Percentiles rank a stretch among this genome's conserved stretches.
These are phyloP conservation scores for Halcyon chelicuti DNA, from an alignment of 2,797 vertebrate species.

Conservation along the genomic window DNA sequence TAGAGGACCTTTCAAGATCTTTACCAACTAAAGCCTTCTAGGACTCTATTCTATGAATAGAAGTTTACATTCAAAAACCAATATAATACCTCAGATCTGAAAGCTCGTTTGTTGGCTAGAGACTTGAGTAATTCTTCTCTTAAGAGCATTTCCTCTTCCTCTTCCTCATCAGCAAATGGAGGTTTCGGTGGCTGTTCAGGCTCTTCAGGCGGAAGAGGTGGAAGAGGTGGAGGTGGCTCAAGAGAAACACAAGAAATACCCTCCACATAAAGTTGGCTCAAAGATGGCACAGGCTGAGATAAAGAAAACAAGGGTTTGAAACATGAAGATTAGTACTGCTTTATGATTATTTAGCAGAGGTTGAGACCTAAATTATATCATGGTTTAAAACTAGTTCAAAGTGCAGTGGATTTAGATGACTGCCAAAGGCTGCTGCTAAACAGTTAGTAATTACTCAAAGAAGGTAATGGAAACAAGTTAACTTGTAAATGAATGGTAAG, in stretches of 20 bases:
- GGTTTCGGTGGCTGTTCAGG: slow-evolving; percentile 93
- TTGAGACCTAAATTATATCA: neutral
- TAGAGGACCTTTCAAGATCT: neutral
- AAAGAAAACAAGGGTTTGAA: neutral
- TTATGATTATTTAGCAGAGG: neutral
- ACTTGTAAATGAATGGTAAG: neutral
- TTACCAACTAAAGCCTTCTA: neutral
- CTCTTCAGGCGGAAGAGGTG: slow-evolving; percentile 91
- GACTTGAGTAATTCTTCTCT: slow-evolving; percentile 95
- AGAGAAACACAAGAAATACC: slow-evolving; percentile 72
- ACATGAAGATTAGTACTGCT: neutral
- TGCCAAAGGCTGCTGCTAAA: neutral
- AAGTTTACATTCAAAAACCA: neutral
- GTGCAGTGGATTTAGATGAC: neutral
- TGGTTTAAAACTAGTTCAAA: neutral
- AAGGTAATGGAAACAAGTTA: neutral
- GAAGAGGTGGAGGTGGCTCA: slow-evolving; percentile 83
- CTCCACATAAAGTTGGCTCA: slow-evolving; percentile 81
- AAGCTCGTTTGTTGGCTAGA: slow-evolving; percentile 89
- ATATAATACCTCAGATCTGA: slow-evolving; percentile 82
- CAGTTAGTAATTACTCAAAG: neutral
- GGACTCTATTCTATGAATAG: neutral
- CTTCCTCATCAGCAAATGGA: slow-evolving; percentile 96
- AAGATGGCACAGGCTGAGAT: slow-evolving; percentile 72
- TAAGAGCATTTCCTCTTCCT: slow-evolving; percentile 98